Percentiles rank a stretch among this genome's conserved stretches.
These are phyloP conservation scores for Aurelia aurita DNA, from an alignment of 30 jellyfish, hydroid and myxozoan species.

Conservation along the genomic window DNA sequence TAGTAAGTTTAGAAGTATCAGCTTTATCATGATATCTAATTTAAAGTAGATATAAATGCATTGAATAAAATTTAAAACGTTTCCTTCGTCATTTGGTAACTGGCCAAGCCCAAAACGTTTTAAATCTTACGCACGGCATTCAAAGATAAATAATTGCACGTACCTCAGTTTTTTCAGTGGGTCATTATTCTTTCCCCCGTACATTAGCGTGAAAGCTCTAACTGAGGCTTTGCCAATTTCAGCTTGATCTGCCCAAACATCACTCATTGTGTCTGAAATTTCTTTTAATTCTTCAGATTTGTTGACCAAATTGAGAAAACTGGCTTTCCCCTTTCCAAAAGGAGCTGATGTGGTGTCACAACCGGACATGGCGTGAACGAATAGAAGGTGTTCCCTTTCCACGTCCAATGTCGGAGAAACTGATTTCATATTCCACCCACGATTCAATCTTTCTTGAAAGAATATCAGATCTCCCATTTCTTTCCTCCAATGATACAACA, in stretches of 20 bases:
- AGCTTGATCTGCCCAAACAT: conserved; percentile 14
- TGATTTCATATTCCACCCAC: conserved; percentile 42
- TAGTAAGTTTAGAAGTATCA: too few species aligned
- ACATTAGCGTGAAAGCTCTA: background rate
- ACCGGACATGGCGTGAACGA: conserved; percentile 45
- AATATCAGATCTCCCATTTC: background rate
- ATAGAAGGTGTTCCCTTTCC: conserved; percentile 12
- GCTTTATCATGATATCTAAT: too few species aligned
- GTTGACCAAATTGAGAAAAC: background rate
- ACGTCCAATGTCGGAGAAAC: background rate
- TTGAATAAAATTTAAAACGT: conserved; percentile 28
- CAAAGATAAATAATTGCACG: conserved; percentile 17
- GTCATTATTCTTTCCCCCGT: conserved; percentile 13
- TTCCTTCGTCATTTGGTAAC: background rate
- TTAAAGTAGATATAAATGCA: conserved; percentile 17
- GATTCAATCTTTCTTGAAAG: conserved; percentile 26
- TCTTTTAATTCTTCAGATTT: background rate
- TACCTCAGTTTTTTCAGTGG: conserved; percentile 4
- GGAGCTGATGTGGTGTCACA: conserved; percentile 48
- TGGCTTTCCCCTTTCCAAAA: conserved; percentile 31
- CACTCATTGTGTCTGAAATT: conserved; percentile 23
- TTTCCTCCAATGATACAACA: conserved; percentile 37
- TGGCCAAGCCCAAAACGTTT: conserved; percentile 6
- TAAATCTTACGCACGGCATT: conserved; percentile 25
- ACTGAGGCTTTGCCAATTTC: conserved; percentile 44